Evolutionary conservation across 2,113 vertebrate species (phyloP).

Genomic region (Labrus mixtus): DNA sequence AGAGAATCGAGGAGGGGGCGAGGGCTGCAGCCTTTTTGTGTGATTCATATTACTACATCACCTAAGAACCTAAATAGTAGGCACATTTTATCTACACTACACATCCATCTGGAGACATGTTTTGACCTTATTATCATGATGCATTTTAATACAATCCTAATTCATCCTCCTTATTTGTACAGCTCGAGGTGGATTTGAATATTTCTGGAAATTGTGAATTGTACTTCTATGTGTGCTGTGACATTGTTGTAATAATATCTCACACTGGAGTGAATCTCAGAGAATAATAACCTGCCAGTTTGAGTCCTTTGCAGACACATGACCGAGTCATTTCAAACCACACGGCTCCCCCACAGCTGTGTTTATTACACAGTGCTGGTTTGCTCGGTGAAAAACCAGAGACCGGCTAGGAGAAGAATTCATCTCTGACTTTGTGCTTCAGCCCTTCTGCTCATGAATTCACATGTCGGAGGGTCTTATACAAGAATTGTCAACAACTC

Average conservation of each 20-base stretch:
- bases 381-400: slow-evolving; percentile 34
- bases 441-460: slow-evolving; percentile 1
- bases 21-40: slow-evolving; percentile 19
- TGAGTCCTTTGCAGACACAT: slow-evolving; percentile 36
- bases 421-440: slow-evolving; percentile 35
- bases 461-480: slow-evolving; percentile 8
- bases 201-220: slow-evolving; percentile 2
- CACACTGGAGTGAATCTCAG: slow-evolving; percentile 17
- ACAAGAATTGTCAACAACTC: slow-evolving; percentile 24
- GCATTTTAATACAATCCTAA: background rate
- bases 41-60: slow-evolving; percentile 17
- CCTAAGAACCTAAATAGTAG: slow-evolving; percentile 8
- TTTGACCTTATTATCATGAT: background rate
- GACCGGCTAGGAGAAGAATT: slow-evolving; percentile 48
- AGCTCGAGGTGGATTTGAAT: slow-evolving; percentile 7
- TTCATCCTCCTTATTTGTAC: background rate
- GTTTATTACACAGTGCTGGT: slow-evolving; percentile 47
- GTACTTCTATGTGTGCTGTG: slow-evolving; percentile 2
- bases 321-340: slow-evolving; percentile 45
- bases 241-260: slow-evolving; percentile 26
- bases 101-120: background rate
- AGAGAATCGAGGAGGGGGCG: slow-evolving; percentile 2
- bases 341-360: slow-evolving; percentile 57
- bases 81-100: background rate
- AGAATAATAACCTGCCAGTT: slow-evolving; percentile 43